Evolutionary conservation across 1,140 invertebrate species (phyloP).

Genomic region (Globodera rostochiensis): DNA sequence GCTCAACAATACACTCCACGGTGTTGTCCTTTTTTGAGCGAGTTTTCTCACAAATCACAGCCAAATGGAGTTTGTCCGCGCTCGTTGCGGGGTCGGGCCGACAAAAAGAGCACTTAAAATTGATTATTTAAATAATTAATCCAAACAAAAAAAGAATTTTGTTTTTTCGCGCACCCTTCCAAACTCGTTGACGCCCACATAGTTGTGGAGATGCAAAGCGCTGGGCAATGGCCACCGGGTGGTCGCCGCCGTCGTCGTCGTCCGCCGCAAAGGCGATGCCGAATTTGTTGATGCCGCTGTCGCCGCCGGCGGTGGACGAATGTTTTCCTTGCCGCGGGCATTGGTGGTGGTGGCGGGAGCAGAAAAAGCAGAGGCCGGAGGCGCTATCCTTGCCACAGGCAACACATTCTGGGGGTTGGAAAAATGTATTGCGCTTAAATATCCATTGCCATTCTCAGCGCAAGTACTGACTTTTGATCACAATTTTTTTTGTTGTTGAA

Average conservation of each 20-base stretch:
- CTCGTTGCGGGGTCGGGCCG: background rate
- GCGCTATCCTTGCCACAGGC: no score
- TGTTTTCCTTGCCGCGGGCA: background rate
- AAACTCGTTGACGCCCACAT: conserved; percentile 5
- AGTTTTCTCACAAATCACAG: conserved; percentile 21
- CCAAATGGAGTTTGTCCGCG: conserved; percentile 1
- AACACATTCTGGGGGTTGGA: no score
- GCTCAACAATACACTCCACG: conserved; percentile 16
- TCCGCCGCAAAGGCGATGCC: background rate
- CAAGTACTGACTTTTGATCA: no score
- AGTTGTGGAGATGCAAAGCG: background rate
- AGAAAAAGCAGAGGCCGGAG: no score
- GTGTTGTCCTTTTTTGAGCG: conserved; percentile 8
- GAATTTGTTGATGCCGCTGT: background rate
- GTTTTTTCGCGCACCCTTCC: conserved; percentile 6
- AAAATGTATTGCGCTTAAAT: no score
- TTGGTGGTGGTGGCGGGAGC: background rate
- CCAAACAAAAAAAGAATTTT: background rate
- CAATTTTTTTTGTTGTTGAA: no score
- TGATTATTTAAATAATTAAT: background rate
- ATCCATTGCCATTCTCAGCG: no score
- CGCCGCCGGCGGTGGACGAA: background rate
- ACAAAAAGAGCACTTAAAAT: conserved; percentile 10
- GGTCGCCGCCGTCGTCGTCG: background rate
- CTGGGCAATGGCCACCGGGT: conserved; percentile 22